Evolutionary conservation across 2,113 vertebrate species (phyloP), one percentile per base, ranked within the genome.

Genomic region (Brienomyrus brachyistius): DNA sequence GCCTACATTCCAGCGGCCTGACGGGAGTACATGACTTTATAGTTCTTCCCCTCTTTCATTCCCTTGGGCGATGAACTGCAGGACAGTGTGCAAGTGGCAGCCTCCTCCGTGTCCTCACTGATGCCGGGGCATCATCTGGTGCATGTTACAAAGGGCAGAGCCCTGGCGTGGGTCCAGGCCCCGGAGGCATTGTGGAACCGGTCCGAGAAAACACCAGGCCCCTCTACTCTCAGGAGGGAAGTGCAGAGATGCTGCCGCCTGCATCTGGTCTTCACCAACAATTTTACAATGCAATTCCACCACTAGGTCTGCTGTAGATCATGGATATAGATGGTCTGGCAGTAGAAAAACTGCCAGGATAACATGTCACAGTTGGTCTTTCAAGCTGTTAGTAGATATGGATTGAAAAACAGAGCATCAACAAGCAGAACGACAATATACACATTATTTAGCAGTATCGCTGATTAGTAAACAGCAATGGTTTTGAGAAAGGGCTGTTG

Each of bases 1-100:
- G 51, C 85, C 15, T 43, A 27, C 85, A 56, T 87, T 87, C 85
- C 85, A 87, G 51, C 85, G 7, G 23, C n/a, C 85, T 87, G 50
- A 56, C 17, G 31, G 48, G 31, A 43, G 85, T n/a, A 15, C 85
- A 43, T 21, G 51, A 23, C 31, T 31, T 40, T 7, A 23, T 45
- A 4, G 82, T 40, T 88, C 31, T 88, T 62, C 27, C 7, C 21
- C 17, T n/a, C 48, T 86, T 86, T 87, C 51, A 15, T 56, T n/a
- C 52, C 35, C 87, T 62, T 2, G n/a, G 35, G 54, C 19, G 27
- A 51, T 4, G 19, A 50, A 52, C 4, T 0, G n/a, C 50, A 5
- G n/a, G 50, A 52, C 47, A 88, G 19, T 62, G 40, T 19, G 56
- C 56, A 27, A 88, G 56, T 15, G 35, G 87, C 43, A 47, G 19